A percentile compares a stretch with the other conserved stretches of the same genome.
Conservation (phyloP, 2,888 invertebrate genomes). For the Sminthurinus aureus region DNA sequence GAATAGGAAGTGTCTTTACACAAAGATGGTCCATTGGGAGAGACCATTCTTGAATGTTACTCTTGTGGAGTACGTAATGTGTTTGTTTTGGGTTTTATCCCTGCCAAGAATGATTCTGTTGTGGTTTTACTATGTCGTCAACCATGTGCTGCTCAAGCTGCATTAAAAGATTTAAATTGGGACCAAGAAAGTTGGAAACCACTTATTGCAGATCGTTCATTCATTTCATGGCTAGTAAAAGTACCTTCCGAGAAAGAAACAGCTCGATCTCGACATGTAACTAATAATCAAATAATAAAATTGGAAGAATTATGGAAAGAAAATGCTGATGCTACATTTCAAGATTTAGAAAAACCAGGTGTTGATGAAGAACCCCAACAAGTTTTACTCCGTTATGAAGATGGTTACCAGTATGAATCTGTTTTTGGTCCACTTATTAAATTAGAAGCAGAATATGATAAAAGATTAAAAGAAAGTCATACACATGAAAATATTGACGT, state of each 20-base stretch:
- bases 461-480: constrained; percentile 95
- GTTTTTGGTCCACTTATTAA: constrained; percentile 97
- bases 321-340: constrained; percentile 96
- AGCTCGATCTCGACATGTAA: constrained; percentile 92
- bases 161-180: constrained; percentile 98
- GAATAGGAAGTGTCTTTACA: constrained; percentile 90
- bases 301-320: constrained; percentile 99
- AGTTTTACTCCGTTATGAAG: constrained; percentile 85
- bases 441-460: constrained; percentile 98
- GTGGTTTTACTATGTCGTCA: constrained; percentile 96
- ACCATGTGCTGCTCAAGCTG: constrained; percentile 97
- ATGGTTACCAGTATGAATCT: constrained; percentile 99
- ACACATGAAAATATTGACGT: constrained; percentile 98
- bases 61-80: constrained; percentile 98
- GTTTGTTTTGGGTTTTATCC: constrained; percentile 98
- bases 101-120: constrained; percentile 98
- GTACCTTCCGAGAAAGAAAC: constrained; percentile 98
- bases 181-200: constrained; percentile 99
- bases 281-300: constrained; percentile 96
- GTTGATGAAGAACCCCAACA: constrained; percentile 98
- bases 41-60: constrained; percentile 97
- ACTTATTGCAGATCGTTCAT: constrained; percentile 93
- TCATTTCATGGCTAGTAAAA: constrained; percentile 96
- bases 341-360: constrained; percentile 97
- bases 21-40: constrained; percentile 95